Base-by-base conservation (phyloP, 1,140 invertebrate species). In the Plectus sambesii region DNA sequence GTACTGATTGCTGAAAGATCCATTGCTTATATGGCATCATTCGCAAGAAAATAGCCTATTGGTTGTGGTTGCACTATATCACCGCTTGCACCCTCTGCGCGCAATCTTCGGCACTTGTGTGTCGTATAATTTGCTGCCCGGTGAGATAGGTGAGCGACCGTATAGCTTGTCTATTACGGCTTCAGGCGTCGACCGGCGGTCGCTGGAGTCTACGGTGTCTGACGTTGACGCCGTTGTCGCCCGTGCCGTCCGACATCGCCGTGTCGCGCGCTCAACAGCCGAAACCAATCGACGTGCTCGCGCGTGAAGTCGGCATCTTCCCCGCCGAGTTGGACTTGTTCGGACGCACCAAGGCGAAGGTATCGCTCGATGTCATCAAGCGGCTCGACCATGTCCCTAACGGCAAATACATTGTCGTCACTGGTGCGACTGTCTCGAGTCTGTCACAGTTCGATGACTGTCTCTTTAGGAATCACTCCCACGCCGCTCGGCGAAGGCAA, bases 401-500 rank as follows among this genome's bases (percentile, higher is more conserved):
- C 72, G 93, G 92, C 53, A 88, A 87, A 75, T 96, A 89, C 72
- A 80, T 98, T 52, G 86, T 97, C 1, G 86, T 98, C 27, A 84
- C 84, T 39, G 92, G 89, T 84, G 35, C n/a, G 1, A n/a, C n/a
- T 1, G 5, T 17, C 4, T 29, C 41, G 39, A 40, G 40, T 20
- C 26, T 49, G 42, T 48, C 58, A 9, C 37, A 23, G 1, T 36
- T 48, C 23, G 23, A 54, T 23, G 25, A 45, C 8, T 30, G 9
- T 20, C 33, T 62, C 47, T 60, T 64, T 12, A 69, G 84, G 83
- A 12, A 96, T 97, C 6, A 97, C 89, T 0, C 90, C 92, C 0
- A 98, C 92, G 0, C 88, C 90, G 0, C 73, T 98, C 2, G 93
- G 92, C 5, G 92, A 97, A 74, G 90, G 92, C 1, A 97, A 97